These are phyloP conservation scores for Euthynnus affinis DNA, from an alignment of 2,797 vertebrate species.

Conservation along the genomic window DNA sequence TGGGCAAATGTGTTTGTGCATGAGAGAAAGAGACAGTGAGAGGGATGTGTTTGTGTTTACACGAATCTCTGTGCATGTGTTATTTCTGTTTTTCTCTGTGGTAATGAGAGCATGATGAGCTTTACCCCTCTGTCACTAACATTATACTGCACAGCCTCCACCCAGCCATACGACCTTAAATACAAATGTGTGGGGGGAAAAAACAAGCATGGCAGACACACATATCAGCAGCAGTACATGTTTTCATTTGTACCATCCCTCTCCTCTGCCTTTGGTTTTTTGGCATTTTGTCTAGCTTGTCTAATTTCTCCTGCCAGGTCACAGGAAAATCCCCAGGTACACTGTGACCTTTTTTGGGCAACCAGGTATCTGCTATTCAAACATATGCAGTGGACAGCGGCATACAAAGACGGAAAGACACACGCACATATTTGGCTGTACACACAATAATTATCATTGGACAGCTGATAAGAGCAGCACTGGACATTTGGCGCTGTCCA, in stretches of 20 bases:
- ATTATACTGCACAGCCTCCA: constrained; percentile 26
- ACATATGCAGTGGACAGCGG: constrained; percentile 13
- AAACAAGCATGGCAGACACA: neutral
- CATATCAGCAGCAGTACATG: neutral
- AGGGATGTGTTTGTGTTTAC: constrained; percentile 70
- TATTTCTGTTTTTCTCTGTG: constrained; percentile 61
- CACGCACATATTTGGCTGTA: constrained; percentile 32
- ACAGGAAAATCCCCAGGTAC: constrained; percentile 41
- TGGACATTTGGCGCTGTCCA: constrained; percentile 43
- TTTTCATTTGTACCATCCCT: neutral
- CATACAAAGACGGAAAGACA: constrained; percentile 20
- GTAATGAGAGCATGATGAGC: constrained; percentile 55
- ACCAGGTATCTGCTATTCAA: constrained; percentile 52
- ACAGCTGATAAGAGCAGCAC: constrained; percentile 58
- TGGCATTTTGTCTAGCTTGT: constrained; percentile 21
- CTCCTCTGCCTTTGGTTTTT: constrained; percentile 14
- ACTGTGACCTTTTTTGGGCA: constrained; percentile 55
- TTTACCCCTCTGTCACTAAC: constrained; percentile 18
- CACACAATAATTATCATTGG: constrained; percentile 52
- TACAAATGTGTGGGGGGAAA: constrained; percentile 1
- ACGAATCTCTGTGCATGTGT: constrained; percentile 31
- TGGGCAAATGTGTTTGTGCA: constrained; percentile 72
- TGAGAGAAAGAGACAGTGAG: constrained; percentile 61
- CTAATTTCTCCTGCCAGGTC: constrained; percentile 27
- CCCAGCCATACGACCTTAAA: constrained; percentile 32